These are phyloP conservation scores for Oncorhynchus masou DNA, from an alignment of 2,113 vertebrate genomes.

Conservation along the genomic window DNA sequence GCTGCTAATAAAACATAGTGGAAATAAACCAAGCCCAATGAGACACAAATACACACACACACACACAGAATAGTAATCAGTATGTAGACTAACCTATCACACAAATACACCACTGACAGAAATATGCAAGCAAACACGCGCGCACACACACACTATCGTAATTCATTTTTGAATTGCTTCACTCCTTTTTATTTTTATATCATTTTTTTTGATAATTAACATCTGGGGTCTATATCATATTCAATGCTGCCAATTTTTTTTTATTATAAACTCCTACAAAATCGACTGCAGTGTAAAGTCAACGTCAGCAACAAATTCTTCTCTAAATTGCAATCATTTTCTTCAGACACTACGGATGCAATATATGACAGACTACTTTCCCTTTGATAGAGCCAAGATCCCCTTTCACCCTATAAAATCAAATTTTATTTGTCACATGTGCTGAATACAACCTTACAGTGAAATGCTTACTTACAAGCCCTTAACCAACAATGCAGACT, in stretches of 20 bases:
- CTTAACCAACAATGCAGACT: too few relatives aligned
- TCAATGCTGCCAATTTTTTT: not conserved
- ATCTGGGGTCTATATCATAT: slow-evolving; percentile 35
- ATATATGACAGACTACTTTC: slow-evolving; percentile 28
- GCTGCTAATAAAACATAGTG: slow-evolving; percentile 28
- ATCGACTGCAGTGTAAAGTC: slow-evolving; percentile 12
- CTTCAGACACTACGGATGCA: not conserved
- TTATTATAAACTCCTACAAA: slow-evolving; percentile 20
- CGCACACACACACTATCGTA: not conserved
- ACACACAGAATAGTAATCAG: not conserved
- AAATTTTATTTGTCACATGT: too few relatives aligned
- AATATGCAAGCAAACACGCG: not conserved
- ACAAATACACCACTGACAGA: not conserved
- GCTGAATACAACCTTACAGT: too few relatives aligned
- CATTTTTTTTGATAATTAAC: slow-evolving; percentile 5
- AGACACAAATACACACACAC: slow-evolving; percentile 10
- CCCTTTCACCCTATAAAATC: slow-evolving; percentile 27
- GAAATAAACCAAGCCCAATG: slow-evolving; percentile 21
- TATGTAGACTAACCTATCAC: not conserved
- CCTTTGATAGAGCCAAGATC: not conserved
- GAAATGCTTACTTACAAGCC: too few relatives aligned
- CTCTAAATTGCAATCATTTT: slow-evolving; percentile 28
- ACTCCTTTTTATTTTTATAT: slow-evolving; percentile 20
- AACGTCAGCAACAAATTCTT: slow-evolving; percentile 38
- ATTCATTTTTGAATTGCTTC: slow-evolving; percentile 38